These are phyloP conservation scores for Muscicapa comitata DNA, from an alignment of 2,797 vertebrate genomes.

Conservation along the genomic window DNA sequence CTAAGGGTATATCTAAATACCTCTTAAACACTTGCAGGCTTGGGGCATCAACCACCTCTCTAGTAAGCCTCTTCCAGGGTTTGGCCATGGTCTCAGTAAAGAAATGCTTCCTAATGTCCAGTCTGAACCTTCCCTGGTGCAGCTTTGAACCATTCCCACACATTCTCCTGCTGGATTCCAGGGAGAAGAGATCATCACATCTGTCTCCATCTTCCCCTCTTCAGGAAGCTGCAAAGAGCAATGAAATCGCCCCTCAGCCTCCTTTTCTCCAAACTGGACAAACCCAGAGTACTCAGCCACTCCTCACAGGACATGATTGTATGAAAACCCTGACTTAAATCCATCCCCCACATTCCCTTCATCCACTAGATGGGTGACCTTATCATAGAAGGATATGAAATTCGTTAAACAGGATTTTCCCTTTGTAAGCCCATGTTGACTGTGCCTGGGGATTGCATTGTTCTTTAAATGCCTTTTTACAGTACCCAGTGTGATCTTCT, in stretches of 20 bases:
- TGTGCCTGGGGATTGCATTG: background rate
- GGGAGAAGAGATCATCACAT: background rate
- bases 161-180: background rate
- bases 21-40: background rate
- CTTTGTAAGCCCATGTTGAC: background rate
- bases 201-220: accelerated
- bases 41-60: background rate
- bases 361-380: background rate
- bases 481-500: background rate
- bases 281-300: background rate
- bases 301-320: background rate
- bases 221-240: background rate
- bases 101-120: background rate
- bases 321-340: background rate
- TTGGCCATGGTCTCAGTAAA: background rate
- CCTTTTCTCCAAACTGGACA: background rate
- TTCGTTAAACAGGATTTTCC: background rate
- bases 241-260: background rate
- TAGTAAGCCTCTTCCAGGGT: background rate
- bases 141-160: background rate
- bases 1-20: background rate
- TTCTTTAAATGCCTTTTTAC: background rate
- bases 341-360: background rate
- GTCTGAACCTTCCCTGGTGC: background rate
- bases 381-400: background rate